These are phyloP conservation scores for Lycophotia porphyrea DNA, from an alignment of 2,888 invertebrate genomes.

Conservation along the genomic window DNA sequence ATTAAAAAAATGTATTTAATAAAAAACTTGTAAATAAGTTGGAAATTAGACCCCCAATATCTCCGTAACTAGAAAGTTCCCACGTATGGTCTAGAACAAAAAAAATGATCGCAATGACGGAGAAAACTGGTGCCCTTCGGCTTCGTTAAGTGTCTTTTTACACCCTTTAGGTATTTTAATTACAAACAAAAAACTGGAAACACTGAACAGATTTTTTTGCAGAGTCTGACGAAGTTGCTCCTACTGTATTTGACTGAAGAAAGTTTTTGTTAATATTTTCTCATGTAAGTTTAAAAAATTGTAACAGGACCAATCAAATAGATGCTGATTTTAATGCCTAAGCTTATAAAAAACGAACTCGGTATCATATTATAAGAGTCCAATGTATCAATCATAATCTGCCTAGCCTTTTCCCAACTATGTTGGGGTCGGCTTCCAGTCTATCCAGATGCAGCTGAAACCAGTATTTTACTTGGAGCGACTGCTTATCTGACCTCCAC, in stretches of 20 bases:
- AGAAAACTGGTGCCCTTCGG: too few relatives aligned
- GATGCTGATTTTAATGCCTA: background rate
- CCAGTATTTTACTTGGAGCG: background rate
- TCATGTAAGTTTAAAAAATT: background rate
- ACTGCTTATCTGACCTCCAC: background rate
- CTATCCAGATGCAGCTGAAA: background rate
- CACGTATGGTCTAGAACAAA: too few relatives aligned
- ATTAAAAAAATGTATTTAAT: too few relatives aligned
- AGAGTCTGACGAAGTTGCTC: background rate
- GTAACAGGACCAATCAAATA: background rate
- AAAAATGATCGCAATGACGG: too few relatives aligned
- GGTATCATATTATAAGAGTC: background rate
- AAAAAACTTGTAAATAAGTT: too few relatives aligned
- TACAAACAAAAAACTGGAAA: background rate
- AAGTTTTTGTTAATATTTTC: background rate
- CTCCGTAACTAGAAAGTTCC: too few relatives aligned
- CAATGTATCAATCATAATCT: background rate
- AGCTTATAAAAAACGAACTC: fast-evolving
- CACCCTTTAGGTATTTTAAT: too few relatives aligned
- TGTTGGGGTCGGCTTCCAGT: background rate
- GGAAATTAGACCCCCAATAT: too few relatives aligned
- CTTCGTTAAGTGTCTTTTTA: too few relatives aligned
- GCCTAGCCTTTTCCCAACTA: background rate
- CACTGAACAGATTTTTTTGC: slow-evolving; percentile 1
- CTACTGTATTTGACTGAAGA: background rate